A percentile compares a stretch with the other conserved stretches of the same genome.
Conservation (phyloP, 2,888 invertebrate genomes). For the Pelosia muscerda region DNA sequence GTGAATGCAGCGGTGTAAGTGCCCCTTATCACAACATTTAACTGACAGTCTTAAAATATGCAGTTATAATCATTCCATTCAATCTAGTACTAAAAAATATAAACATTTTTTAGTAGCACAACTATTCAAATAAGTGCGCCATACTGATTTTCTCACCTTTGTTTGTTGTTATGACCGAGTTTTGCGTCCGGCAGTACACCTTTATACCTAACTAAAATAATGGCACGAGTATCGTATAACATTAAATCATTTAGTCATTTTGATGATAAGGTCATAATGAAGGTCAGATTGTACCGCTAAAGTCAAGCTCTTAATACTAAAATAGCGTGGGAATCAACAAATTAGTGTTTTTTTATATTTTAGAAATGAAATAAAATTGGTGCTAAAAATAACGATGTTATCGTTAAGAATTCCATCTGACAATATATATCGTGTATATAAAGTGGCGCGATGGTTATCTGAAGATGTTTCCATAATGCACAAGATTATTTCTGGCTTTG, state of each 20-base stretch:
- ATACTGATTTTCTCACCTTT: too few species aligned
- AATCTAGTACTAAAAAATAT: background rate
- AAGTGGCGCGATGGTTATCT: background rate
- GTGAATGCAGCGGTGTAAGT: background rate
- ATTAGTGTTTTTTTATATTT: background rate
- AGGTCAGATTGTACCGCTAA: background rate
- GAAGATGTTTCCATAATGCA: background rate
- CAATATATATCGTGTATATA: background rate
- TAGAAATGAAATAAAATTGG: background rate
- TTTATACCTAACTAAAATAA: background rate
- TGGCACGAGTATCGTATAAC: background rate
- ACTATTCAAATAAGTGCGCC: background rate
- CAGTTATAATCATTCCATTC: background rate
- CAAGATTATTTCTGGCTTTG: background rate
- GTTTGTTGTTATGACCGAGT: too few species aligned
- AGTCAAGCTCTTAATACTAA: background rate
- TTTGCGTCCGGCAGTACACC: too few species aligned
- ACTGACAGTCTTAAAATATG: too few species aligned
- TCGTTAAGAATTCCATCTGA: background rate
- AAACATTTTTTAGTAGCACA: background rate
- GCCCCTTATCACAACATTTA: too few species aligned
- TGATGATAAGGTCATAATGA: background rate
- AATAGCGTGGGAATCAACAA: background rate
- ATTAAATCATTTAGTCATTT: background rate
- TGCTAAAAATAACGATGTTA: background rate